Base-by-base conservation (phyloP, 1,140 invertebrate species). In the Drosophila baimaii region DNA sequence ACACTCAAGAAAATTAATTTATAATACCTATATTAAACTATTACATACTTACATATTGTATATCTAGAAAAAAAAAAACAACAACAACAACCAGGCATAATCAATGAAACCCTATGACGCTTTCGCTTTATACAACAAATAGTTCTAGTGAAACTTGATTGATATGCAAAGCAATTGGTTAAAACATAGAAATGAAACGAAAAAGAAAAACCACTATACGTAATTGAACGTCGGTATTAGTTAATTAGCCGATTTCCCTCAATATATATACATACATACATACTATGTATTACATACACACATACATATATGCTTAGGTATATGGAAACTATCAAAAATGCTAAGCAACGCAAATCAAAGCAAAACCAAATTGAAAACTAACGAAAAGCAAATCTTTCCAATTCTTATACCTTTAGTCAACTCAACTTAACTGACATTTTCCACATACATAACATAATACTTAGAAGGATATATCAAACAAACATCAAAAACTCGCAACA, bases 101-200 rank as follows among this genome's bases (percentile, higher is more conserved):
- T 82, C 83, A 88, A 82, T 79, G 65, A 65, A 44, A 78, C 57
- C 61, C 51, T 72, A 63, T 25, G 43, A 76, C 70, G 83, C 83
- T 88, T 88, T 59, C 63, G 79, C 83, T 82, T 72, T 78, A 56
- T 59, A 76, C 61, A 58, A 71, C 54, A 81, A 81, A 71, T 70
- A 86, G 63, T 41, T 72, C 31, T 77, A 84, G 56, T 51, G 27
- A 56, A 46, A 19, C 37, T 62, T 64, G 17, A 70, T 81, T 68
- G 27, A 78, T 66, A 58, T 79, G 64, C 69, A 62, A 79, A 85
- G 82, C 82, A 86, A 86, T 86, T 81, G 64, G 62, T 75, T 81
- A 43, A 61, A 56, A 59, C 44, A 69, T 52, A 31, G 49, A 68
- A 77, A 15, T 19, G 1, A 31, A 19, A 31, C 12, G 3, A 33